Evolutionary conservation across 2,797 vertebrate species (phyloP), one percentile per base, ranked within the genome.

Genomic region (Lepus oiostolus): DNA sequence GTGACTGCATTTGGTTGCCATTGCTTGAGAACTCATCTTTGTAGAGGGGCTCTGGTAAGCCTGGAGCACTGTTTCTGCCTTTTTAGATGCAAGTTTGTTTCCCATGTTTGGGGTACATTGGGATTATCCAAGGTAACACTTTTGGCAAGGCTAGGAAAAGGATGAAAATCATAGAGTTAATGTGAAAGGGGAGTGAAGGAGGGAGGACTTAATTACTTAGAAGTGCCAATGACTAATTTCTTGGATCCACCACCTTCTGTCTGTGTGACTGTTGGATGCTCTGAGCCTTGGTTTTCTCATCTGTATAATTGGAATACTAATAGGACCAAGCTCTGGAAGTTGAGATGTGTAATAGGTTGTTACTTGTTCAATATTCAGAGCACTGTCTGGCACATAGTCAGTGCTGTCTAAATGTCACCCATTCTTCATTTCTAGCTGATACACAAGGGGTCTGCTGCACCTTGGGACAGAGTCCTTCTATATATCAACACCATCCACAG

Each of bases 1-100:
- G 5, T 79, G 26, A 90, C 22, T 72, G 14, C 70, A 68, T 30
- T 71, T 86, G n/a, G 52, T 0, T 81, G 68, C 5, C 58, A 13
- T 86, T 96, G 95, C 0, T 95, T 85, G 35, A 58, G 90, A 94
- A 79, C 1, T 94, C 30, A 58, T 65, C 28, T 28, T 68, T 32
- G 2, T 79, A 22, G 6, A 58, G 52, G 7, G 7, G 47, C 42
- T 87, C 8, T 1, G n/a, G 24, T 24, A 1, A 0, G 8, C 50
- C 91, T 71, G 16, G 82, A 80, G 54, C 85, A 65, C 30, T 17
- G 14, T 26, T 87, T 75, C 14, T 90, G 35, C 67, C 28, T 92
- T 47, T 60, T n/a, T 12, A 76, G 71, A 8, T 0, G 74, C 12
- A 16, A 17, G 11, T 32, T 65, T 93, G 84, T 95, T 95, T 77